Conservation (phyloP, 2,797 vertebrate species). For the Anguilla megastoma region DNA sequence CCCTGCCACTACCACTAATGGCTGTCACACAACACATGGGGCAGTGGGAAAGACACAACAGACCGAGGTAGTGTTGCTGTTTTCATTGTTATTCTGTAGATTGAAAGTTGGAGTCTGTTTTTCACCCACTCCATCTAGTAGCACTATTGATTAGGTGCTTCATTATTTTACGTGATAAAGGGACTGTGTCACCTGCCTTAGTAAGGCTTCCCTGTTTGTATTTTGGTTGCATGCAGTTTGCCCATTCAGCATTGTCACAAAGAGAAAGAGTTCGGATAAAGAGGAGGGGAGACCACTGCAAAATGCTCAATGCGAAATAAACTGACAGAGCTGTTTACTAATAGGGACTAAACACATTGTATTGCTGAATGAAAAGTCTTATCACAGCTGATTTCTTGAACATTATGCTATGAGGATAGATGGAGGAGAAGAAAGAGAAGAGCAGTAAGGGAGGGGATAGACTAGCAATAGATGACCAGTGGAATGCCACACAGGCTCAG, state of each 20-base stretch:
- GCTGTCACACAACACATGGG: constrained; percentile 42
- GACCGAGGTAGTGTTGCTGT: background rate
- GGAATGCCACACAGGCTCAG: background rate
- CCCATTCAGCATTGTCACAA: constrained; percentile 1
- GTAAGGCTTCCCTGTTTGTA: too few relatives aligned
- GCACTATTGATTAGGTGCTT: too few relatives aligned
- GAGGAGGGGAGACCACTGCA: background rate
- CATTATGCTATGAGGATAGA: background rate
- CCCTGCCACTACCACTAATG: constrained; percentile 72
- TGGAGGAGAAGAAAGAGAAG: background rate
- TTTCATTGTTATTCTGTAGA: background rate
- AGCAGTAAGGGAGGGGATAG: background rate
- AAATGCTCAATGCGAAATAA: background rate
- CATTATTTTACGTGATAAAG: too few relatives aligned
- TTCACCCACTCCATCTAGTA: too few relatives aligned
- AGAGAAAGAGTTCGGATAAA: constrained; percentile 34
- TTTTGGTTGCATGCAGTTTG: background rate
- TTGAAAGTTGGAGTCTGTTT: too few relatives aligned
- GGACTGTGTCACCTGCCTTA: too few relatives aligned
- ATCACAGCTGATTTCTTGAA: background rate
- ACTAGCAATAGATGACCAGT: background rate
- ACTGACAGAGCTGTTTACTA: background rate
- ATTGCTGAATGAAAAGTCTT: background rate
- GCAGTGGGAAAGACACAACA: constrained; percentile 6
- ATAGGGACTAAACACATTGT: too few relatives aligned